phyloP scores from a whole-genome alignment of 2,888 invertebrate species.

The Apamea epomidion region DNA sequence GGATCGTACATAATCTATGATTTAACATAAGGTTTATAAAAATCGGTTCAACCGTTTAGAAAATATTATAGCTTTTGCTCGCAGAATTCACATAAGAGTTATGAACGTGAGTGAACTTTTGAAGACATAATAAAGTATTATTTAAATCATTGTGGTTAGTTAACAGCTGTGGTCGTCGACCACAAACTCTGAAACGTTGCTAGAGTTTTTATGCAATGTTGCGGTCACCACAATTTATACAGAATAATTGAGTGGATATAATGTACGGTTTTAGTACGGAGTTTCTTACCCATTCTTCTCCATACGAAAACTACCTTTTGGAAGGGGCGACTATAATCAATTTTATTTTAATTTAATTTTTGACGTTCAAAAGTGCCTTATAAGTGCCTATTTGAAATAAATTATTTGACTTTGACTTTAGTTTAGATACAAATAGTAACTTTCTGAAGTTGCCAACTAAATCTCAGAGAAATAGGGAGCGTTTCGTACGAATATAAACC shows the following conservation, averaged over 20 bases:
- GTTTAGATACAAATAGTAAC: background rate
- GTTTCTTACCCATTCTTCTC: too few relatives aligned
- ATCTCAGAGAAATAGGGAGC: background rate
- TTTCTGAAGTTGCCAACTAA: background rate
- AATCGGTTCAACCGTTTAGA: conserved; percentile 1
- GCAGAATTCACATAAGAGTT: background rate
- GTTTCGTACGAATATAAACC: background rate
- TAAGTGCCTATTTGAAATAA: too few relatives aligned
- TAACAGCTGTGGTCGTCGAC: conserved; percentile 11
- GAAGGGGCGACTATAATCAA: too few relatives aligned
- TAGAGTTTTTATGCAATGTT: conserved; percentile 18
- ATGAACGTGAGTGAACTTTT: conserved; percentile 7
- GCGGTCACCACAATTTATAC: conserved; percentile 1
- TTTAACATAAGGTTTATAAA: background rate
- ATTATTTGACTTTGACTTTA: too few relatives aligned
- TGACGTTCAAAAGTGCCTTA: too few relatives aligned
- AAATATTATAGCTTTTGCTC: background rate
- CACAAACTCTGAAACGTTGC: background rate
- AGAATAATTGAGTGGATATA: background rate
- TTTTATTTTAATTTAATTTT: too few relatives aligned
- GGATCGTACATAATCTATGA: background rate
- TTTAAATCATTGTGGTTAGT: conserved; percentile 16
- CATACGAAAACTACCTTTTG: too few relatives aligned
- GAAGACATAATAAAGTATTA: background rate
- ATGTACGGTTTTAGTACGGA: background rate